Percentiles rank a stretch among this genome's conserved stretches.
Evolutionary conservation across 2,797 vertebrate species (phyloP).

Genomic region (Sus cebifrons): DNA sequence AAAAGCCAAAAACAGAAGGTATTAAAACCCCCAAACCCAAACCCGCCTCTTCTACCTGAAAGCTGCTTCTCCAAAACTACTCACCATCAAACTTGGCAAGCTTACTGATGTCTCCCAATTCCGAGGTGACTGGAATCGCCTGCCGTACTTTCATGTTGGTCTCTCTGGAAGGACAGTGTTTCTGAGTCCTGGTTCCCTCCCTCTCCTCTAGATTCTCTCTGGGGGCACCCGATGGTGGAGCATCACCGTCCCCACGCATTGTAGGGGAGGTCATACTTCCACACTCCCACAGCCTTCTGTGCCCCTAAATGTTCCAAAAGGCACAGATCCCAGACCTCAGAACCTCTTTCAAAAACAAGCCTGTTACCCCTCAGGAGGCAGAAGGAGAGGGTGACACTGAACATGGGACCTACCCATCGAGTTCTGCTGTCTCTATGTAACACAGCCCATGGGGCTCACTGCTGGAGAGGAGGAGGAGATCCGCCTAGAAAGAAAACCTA

Average conservation of each 20-base stretch:
- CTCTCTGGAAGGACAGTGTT: slow-evolving; percentile 91
- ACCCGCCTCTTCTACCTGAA: rapidly evolving
- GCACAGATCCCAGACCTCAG: background rate
- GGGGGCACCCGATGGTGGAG: background rate
- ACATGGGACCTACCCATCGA: slow-evolving; percentile 94
- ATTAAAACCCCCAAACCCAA: background rate
- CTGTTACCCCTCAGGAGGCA: background rate
- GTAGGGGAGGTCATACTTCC: background rate
- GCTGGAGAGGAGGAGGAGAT: slow-evolving; percentile 97
- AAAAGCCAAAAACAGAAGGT: slow-evolving; percentile 3
- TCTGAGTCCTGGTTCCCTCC: slow-evolving; percentile 31
- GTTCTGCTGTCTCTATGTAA: slow-evolving; percentile 98
- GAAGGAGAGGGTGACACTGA: background rate
- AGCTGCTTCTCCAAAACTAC: slow-evolving; percentile 50
- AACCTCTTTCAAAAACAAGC: background rate
- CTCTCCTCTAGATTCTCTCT: background rate
- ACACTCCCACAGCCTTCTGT: background rate
- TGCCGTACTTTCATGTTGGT: slow-evolving; percentile 98
- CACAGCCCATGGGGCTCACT: slow-evolving; percentile 98
- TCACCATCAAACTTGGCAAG: slow-evolving; percentile 95
- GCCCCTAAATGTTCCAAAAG: background rate
- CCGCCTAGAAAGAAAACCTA: slow-evolving; percentile 92
- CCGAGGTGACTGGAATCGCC: slow-evolving; percentile 94
- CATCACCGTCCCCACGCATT: background rate
- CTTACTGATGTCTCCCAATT: slow-evolving; percentile 93